phyloP scores from a whole-genome alignment of 2,888 invertebrate genomes.

The Thereva nobilitata region DNA sequence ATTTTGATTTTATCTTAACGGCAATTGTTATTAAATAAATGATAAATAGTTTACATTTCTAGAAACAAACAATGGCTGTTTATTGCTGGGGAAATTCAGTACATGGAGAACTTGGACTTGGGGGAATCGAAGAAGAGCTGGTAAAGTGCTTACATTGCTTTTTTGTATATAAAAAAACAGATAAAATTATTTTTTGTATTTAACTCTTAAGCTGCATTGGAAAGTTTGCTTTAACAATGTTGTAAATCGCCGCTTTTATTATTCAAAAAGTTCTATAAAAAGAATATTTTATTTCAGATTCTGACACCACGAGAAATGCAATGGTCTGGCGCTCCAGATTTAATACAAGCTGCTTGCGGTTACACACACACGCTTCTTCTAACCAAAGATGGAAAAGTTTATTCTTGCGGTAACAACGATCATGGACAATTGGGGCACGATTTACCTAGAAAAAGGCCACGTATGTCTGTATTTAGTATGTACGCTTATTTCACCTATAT shows the following conservation, averaged over 20 bases:
- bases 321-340: slow-evolving; percentile 64
- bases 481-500: slow-evolving; percentile 47
- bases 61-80: slow-evolving; percentile 57
- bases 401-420: slow-evolving; percentile 92
- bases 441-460: slow-evolving; percentile 67
- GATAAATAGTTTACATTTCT: neutral
- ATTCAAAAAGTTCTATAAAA: neutral
- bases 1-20: too few species aligned
- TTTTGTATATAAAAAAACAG: slow-evolving; percentile 13
- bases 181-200: slow-evolving; percentile 3
- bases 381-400: slow-evolving; percentile 76
- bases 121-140: slow-evolving; percentile 74
- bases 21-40: too few species aligned
- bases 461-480: slow-evolving; percentile 69
- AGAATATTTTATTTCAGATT: slow-evolving; percentile 58
- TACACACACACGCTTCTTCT: slow-evolving; percentile 81
- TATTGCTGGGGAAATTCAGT: slow-evolving; percentile 78
- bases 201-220: neutral
- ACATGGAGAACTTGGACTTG: slow-evolving; percentile 78
- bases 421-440: slow-evolving; percentile 86
- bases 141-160: slow-evolving; percentile 45
- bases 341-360: slow-evolving; percentile 72
- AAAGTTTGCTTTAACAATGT: neutral
- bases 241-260: neutral
- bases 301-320: slow-evolving; percentile 65